Base-by-base conservation (phyloP, 2,797 vertebrate genomes). In the Anguilla marmorata region DNA sequence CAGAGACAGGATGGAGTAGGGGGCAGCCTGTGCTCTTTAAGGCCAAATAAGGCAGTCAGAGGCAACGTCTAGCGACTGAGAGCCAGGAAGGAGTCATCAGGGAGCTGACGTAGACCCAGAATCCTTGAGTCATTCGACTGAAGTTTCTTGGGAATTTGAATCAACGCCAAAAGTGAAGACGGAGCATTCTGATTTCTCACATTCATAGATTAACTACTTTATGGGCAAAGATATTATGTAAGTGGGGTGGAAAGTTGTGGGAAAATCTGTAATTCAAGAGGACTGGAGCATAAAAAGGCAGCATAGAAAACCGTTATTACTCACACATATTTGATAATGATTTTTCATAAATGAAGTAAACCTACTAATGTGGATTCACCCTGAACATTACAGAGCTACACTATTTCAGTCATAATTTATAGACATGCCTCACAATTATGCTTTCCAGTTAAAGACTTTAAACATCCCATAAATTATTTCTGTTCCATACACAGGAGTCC, bases 111-210 rank as follows among this genome's bases (percentile, higher is more conserved):
- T 96, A 93, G 93, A 90, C 79, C 91, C 92, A 97, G 97, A 98
- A 98, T 96, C 91, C 93, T 97, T 98, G 97, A 98, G 96, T 99
- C 98, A 98, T 93, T 94, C 92, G 89, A 92, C 91, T 89, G 96
- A 93, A 90, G 87, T 97, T 97, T 97, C 97, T 96, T 93, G 94
- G 91, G 66, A 95, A 92, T 89, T 91, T 96, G 94, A 94, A 95
- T 90, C 87, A 72, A 90, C 89, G 95, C 96, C 96, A 96, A 92
- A 66, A 92, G 76, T 87, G 83, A 48, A 88, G 89, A 90, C 91
- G 87, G 92, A 86, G 60, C 87, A 63, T 48, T 88, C 58, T 66
- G 37, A 41, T 86, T 63, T 48, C 24, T 45, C 66, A 37, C 74
- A 79, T 37, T 79, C 30, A 79, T 41, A 45, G 14, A 79, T 21